Base-by-base conservation (phyloP, 2,888 invertebrate genomes). In the Dasypolia templi region DNA sequence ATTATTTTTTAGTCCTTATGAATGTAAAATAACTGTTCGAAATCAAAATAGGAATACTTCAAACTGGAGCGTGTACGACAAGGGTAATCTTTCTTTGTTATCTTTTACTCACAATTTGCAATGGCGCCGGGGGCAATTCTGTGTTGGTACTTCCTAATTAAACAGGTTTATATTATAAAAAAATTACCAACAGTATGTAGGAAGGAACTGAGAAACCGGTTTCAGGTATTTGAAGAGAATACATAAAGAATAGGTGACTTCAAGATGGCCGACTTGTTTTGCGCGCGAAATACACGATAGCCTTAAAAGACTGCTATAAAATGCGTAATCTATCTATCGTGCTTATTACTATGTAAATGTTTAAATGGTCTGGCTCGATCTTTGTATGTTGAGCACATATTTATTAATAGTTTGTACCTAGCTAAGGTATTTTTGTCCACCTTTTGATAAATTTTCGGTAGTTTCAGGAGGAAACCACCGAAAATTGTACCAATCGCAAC, bases 211-310 rank as follows among this genome's bases (percentile, higher is more conserved):
- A 19, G 22, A 67, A 78, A 71, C 81, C 65, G 58, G 61, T 77
- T 61, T 55, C 64, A 61, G 12, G 62, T 75, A 84, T 81, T 86
- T 78, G 75, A 83, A 78, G 81, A 68, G 74, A 83, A 64, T 81
- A 79, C 46, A 0, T 39, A 39, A n/a, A 61, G 49, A 70, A 49
- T 72, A 75, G 42, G 55, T 67, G 29, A 70, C 35, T 71, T 49
- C 78, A 87, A 86, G 66, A 86, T 86, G 86, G 86, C 87, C 62
- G 82, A 66, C 59, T 22, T 65, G 62, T 63, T 74, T 74, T 81
- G 76, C 73, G 75, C 72, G 79, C 82, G 53, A 82, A 82, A 77
- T 72, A 75, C 53, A 70, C 51, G 64, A 51, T 35, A 35, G 70
- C 61, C 35, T 46, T 61, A 55, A 65, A 76, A 72, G 75, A 75